Evolutionary conservation across 2,113 vertebrate species (phyloP).

Genomic region (Hemichromis elongatus): DNA sequence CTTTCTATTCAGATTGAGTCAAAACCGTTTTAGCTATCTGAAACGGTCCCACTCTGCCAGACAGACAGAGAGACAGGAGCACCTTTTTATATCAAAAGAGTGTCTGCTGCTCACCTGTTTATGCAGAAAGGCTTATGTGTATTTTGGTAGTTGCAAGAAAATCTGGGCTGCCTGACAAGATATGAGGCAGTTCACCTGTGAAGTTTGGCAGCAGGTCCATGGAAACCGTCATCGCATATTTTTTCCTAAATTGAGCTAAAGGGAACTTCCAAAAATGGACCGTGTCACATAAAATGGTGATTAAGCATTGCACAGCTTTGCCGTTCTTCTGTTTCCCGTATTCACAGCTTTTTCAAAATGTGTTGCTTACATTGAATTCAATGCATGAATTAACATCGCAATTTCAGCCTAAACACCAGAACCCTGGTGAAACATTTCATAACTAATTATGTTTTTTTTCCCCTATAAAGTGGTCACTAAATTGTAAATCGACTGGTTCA

Average conservation of each 20-base stretch:
- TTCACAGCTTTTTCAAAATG: background rate
- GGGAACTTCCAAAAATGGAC: background rate
- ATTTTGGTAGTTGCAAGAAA: background rate
- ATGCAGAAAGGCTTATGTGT: background rate
- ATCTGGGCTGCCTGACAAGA: background rate
- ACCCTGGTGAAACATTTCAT: background rate
- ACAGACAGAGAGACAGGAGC: background rate
- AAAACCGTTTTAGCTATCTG: slow-evolving; percentile 8
- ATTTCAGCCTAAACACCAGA: background rate
- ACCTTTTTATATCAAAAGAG: background rate
- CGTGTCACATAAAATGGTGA: background rate
- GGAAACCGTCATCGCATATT: background rate
- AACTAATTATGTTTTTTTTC: background rate
- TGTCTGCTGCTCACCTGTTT: background rate
- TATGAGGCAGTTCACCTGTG: background rate
- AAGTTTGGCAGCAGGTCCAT: background rate
- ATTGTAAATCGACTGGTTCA: background rate
- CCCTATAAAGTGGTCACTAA: background rate
- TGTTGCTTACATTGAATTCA: background rate
- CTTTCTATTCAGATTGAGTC: slow-evolving; percentile 23
- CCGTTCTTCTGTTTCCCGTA: background rate
- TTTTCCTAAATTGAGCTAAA: background rate
- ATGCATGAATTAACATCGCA: background rate
- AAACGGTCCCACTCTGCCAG: background rate
- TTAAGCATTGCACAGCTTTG: background rate